Evolutionary conservation across 37 sponge, comb jelly and placozoan species (phyloP).

Genomic region (Cladorhizidae sp.): DNA sequence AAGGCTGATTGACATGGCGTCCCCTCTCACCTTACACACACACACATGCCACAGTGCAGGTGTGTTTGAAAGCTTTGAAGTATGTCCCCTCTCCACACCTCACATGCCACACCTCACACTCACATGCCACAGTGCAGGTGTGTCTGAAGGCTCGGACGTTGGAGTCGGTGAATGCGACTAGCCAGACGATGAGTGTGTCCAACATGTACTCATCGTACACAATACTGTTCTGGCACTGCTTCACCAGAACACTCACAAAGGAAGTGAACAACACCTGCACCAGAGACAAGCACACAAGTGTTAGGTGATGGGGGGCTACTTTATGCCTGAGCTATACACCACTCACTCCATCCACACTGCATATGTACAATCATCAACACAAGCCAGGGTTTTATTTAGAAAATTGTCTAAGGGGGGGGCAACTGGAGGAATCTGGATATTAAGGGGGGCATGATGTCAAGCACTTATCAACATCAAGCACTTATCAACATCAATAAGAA

Average conservation of each 20-base stretch:
- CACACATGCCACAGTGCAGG: conserved; percentile 89
- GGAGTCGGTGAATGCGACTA: conserved; percentile 84
- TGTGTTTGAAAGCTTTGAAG: conserved; percentile 93
- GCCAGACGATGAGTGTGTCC: conserved; percentile 86
- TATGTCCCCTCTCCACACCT: not conserved
- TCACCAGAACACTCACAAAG: conserved; percentile 76
- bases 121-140: conserved; percentile 91
- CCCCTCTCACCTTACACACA: not conserved
- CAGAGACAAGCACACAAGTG: not conserved
- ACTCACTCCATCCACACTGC: too few species aligned
- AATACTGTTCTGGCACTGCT: conserved; percentile 74
- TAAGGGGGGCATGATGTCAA: too few species aligned
- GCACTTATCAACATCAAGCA: too few species aligned
- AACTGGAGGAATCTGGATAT: too few species aligned
- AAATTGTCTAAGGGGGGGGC: too few species aligned
- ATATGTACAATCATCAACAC: too few species aligned
- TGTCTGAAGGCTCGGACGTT: conserved; percentile 93
- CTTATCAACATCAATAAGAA: too few species aligned
- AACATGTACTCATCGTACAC: conserved; percentile 92
- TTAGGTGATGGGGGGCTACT: too few species aligned
- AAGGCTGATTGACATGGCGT: not conserved
- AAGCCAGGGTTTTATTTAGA: too few species aligned
- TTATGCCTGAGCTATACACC: too few species aligned
- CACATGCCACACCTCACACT: not conserved
- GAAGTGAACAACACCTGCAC: conserved; percentile 64